Percentiles rank a stretch among this genome's conserved stretches.
Evolutionary conservation across 2,113 vertebrate genomes (phyloP).

Genomic region (Laterallus jamaicensis): DNA sequence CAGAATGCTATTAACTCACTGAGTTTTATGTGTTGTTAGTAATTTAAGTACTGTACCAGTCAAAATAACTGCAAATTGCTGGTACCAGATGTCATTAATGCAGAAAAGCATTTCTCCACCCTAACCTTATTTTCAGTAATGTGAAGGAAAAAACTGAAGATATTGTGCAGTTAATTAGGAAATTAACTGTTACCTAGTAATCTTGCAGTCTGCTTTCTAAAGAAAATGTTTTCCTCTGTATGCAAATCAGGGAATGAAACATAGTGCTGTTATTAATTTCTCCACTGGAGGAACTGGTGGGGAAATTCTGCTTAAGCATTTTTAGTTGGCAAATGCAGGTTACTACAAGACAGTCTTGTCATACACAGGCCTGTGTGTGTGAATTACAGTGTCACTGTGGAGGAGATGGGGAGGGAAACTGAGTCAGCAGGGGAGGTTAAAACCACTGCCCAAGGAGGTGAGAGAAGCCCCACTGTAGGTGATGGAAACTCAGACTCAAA

Average conservation of each 20-base stretch:
- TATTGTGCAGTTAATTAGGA: conserved; percentile 7
- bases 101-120: not conserved
- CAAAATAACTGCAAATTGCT: conserved; percentile 58
- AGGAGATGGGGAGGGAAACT: not conserved
- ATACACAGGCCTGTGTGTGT: not conserved
- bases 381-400: not conserved
- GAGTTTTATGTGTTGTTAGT: conserved; percentile 49
- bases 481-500: not conserved
- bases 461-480: not conserved
- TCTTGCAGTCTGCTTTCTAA: not conserved
- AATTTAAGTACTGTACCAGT: conserved; percentile 47
- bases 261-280: not conserved
- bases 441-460: not conserved
- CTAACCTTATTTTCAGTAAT: conserved; percentile 24
- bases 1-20: conserved; percentile 13
- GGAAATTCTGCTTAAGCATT: not conserved
- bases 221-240: not conserved
- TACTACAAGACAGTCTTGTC: not conserved
- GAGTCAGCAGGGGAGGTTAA: not conserved
- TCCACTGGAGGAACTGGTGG: not conserved
- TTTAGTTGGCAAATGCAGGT: not conserved
- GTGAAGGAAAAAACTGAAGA: not conserved
- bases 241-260: not conserved
- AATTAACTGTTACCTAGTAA: not conserved
- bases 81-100: conserved; percentile 9